Conservation (phyloP, 2,113 vertebrate genomes). For the Hippocampus mohnikei region DNA sequence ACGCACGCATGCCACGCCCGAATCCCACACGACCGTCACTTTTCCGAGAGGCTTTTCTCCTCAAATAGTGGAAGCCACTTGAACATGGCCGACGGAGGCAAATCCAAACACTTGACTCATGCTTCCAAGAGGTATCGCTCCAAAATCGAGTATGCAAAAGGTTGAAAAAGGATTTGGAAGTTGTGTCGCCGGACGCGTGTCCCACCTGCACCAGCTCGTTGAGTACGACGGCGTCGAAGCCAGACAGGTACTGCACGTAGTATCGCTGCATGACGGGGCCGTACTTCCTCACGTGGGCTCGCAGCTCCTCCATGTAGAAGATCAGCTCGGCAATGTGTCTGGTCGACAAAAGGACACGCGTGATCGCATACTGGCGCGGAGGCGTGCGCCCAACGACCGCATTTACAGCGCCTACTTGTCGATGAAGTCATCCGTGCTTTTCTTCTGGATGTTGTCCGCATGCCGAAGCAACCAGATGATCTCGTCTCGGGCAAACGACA, state of each 20-base stretch:
- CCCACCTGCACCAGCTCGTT: slow-evolving; percentile 96
- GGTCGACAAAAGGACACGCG: neutral
- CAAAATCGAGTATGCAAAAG: too few relatives aligned
- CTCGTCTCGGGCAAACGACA: slow-evolving; percentile 97
- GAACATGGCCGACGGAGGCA: too few relatives aligned
- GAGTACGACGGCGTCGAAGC: slow-evolving; percentile 95
- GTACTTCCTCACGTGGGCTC: slow-evolving; percentile 93
- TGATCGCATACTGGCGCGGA: neutral
- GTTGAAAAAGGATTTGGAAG: too few relatives aligned
- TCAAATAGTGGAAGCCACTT: too few relatives aligned
- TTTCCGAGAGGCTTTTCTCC: too few relatives aligned
- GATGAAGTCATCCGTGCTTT: slow-evolving; percentile 97
- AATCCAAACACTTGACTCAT: too few relatives aligned
- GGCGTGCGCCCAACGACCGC: neutral
- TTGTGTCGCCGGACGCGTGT: neutral
- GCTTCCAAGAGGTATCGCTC: too few relatives aligned
- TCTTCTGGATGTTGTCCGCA: slow-evolving; percentile 98
- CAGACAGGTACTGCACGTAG: slow-evolving; percentile 96
- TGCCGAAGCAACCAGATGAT: slow-evolving; percentile 98
- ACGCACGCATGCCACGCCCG: too few relatives aligned
- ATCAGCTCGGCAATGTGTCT: slow-evolving; percentile 97
- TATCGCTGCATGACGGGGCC: slow-evolving; percentile 98
- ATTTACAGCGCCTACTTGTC: slow-evolving; percentile 77
- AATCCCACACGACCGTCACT: too few relatives aligned
- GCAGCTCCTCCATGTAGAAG: slow-evolving; percentile 98